phyloP scores from a whole-genome alignment of 2,888 invertebrate genomes.

The Xylota segnis region DNA sequence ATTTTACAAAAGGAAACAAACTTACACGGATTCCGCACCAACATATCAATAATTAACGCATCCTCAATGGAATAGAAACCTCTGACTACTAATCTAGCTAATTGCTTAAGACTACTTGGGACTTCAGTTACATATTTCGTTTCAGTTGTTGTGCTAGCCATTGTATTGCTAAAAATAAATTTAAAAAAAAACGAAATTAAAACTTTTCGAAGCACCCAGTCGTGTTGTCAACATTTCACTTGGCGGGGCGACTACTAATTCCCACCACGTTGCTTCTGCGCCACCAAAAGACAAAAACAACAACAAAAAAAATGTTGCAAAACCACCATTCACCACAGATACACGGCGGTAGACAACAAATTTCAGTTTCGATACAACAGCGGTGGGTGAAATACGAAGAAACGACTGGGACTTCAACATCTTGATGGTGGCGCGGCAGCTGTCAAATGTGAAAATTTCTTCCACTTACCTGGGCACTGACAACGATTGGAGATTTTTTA shows the following conservation, averaged over 20 bases:
- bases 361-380: slow-evolving; percentile 71
- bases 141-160: slow-evolving; percentile 85
- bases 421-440: slow-evolving; percentile 47
- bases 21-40: slow-evolving; percentile 96
- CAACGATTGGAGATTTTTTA: slow-evolving; percentile 32
- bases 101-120: slow-evolving; percentile 95
- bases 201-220: slow-evolving; percentile 47
- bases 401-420: slow-evolving; percentile 30
- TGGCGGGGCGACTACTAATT: not conserved
- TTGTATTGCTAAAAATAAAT: slow-evolving; percentile 29
- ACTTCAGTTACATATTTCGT: slow-evolving; percentile 94
- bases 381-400: slow-evolving; percentile 64
- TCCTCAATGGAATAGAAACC: slow-evolving; percentile 98
- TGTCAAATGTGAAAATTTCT: slow-evolving; percentile 70
- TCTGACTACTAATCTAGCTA: slow-evolving; percentile 95
- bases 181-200: slow-evolving; percentile 9
- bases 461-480: slow-evolving; percentile 65
- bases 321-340: slow-evolving; percentile 69
- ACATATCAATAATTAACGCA: slow-evolving; percentile 96
- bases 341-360: slow-evolving; percentile 65
- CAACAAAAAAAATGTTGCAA: slow-evolving; percentile 33
- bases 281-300: too few species aligned
- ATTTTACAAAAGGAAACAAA: not conserved
- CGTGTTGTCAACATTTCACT: not conserved
- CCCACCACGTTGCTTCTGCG: slow-evolving; percentile 47